Percentiles rank a stretch among this genome's conserved stretches.
Evolutionary conservation across 2,888 invertebrate species (phyloP).

Genomic region (Drosophila suboccidentalis): DNA sequence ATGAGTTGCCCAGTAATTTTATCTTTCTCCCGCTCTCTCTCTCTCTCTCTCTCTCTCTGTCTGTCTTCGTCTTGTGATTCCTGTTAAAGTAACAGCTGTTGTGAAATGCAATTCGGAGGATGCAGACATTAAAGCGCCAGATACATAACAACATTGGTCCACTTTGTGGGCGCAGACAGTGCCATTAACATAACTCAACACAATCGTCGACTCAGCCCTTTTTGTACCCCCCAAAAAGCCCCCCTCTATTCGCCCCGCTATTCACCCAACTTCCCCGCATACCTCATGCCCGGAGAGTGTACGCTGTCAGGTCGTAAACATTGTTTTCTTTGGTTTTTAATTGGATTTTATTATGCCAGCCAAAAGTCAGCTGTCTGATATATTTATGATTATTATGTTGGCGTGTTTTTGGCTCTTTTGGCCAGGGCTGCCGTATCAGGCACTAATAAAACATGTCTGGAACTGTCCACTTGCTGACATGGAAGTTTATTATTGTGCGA

Average conservation of each 20-base stretch:
- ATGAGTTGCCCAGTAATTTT: constrained; percentile 23
- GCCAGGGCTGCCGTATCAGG: constrained; percentile 61
- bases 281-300: constrained; percentile 12
- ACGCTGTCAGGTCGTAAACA: constrained; percentile 77
- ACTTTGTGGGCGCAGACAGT: constrained; percentile 74
- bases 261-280: constrained; percentile 1
- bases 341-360: constrained; percentile 81
- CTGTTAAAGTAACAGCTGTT: constrained; percentile 42
- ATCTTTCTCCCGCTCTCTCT: not conserved
- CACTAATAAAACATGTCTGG: not conserved
- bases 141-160: constrained; percentile 49
- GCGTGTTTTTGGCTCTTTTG: constrained; percentile 61
- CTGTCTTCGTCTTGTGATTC: not conserved
- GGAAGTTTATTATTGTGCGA: not conserved
- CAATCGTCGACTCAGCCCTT: constrained; percentile 60
- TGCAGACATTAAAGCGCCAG: constrained; percentile 48
- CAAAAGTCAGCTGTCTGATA: constrained; percentile 75
- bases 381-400: constrained; percentile 85
- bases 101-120: constrained; percentile 48
- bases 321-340: constrained; percentile 81
- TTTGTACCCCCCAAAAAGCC: constrained; percentile 31
- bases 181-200: constrained; percentile 76
- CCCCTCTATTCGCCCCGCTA: constrained; percentile 20
- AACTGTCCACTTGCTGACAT: constrained; percentile 17
- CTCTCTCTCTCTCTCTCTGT: no score